Conservation (phyloP, 2,797 vertebrate species). For the Falco rusticolus region DNA sequence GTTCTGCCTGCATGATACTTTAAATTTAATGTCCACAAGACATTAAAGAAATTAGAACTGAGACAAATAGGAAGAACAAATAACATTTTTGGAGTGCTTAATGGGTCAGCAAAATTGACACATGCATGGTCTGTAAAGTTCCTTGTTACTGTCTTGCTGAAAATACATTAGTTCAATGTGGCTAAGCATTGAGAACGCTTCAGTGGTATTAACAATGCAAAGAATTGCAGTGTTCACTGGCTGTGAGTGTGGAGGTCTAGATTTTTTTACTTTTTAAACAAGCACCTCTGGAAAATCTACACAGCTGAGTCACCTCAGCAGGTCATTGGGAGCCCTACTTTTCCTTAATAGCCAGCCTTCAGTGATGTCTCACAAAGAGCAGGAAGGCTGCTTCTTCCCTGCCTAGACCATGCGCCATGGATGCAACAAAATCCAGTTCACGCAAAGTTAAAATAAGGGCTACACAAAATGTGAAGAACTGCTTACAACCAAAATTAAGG, state of each 20-base stretch:
- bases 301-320: not conserved
- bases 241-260: not conserved
- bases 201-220: not conserved
- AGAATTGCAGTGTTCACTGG: not conserved
- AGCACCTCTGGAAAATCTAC: not conserved
- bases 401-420: not conserved
- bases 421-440: not conserved
- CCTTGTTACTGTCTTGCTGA: not conserved
- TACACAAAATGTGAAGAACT: not conserved
- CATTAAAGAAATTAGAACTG: not conserved
- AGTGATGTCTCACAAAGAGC: not conserved
- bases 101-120: not conserved
- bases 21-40: not conserved
- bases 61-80: not conserved
- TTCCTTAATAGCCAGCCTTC: not conserved
- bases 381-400: not conserved
- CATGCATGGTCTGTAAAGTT: not conserved
- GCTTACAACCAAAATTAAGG: not conserved
- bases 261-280: not conserved
- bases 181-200: not conserved
- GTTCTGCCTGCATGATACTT: not conserved
- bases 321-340: not conserved
- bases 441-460: not conserved
- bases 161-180: not conserved
- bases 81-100: not conserved